Conservation (phyloP, 2,797 vertebrate genomes). For the Lithobates pipiens region DNA sequence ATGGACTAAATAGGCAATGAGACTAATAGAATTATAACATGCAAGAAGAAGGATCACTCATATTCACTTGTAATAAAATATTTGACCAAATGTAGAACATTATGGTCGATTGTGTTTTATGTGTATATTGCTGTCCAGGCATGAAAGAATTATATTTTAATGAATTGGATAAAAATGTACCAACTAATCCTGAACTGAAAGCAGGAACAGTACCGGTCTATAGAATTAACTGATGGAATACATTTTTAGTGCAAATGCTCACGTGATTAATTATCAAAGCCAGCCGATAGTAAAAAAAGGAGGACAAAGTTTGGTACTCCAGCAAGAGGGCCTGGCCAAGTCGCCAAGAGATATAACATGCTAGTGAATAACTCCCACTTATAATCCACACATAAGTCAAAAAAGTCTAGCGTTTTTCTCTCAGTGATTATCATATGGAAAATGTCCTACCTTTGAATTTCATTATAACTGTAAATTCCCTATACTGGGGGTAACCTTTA, state of each 20-base stretch:
- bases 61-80: slow-evolving; percentile 34
- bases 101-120: slow-evolving; percentile 22
- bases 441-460: too few relatives aligned
- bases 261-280: too few relatives aligned
- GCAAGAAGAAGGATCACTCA: slow-evolving; percentile 27
- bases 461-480: too few relatives aligned
- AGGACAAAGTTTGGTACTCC: too few relatives aligned
- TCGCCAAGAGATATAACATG: too few relatives aligned
- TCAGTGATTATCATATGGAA: too few relatives aligned
- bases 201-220: background rate
- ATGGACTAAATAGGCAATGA: slow-evolving; percentile 38
- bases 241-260: background rate
- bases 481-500: too few relatives aligned
- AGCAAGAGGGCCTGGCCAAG: too few relatives aligned
- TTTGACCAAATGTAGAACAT: slow-evolving; percentile 24
- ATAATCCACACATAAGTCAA: too few relatives aligned
- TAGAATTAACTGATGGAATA: background rate
- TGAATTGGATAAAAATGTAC: slow-evolving; percentile 15
- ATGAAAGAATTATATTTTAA: background rate
- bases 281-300: background rate
- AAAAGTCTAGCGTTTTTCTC: too few relatives aligned
- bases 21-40: slow-evolving; percentile 48
- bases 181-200: background rate
- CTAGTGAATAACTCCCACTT: too few relatives aligned
- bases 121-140: slow-evolving; percentile 17